phyloP scores from a whole-genome alignment of 2,888 invertebrate genomes.

The Galerucella calmariensis region DNA sequence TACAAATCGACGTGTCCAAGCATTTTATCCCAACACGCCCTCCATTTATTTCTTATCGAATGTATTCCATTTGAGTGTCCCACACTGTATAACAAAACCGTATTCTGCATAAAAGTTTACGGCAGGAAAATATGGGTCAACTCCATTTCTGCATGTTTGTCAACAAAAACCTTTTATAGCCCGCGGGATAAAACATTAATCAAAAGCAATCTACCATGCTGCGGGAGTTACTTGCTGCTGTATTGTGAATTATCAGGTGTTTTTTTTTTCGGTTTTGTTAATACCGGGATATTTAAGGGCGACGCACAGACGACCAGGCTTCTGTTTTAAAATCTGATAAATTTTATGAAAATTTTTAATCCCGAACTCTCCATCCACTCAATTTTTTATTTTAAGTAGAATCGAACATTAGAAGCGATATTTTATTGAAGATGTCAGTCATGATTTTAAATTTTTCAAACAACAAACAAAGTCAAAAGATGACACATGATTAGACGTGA shows the following conservation, averaged over 20 bases:
- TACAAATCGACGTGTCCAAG: no score
- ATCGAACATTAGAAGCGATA: no score
- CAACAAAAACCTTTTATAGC: conserved; percentile 14
- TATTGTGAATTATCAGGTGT: conserved; percentile 6
- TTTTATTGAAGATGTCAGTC: no score
- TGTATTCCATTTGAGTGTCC: no score
- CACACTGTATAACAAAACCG: background rate
- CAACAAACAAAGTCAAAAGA: background rate
- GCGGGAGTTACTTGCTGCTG: conserved; percentile 8
- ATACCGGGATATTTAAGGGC: background rate
- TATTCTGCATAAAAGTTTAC: conserved; percentile 11
- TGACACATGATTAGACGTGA: background rate
- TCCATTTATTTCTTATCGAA: no score
- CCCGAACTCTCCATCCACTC: background rate
- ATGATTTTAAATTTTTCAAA: no score
- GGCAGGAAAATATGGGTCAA: conserved; percentile 14
- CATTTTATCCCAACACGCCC: no score
- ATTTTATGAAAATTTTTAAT: background rate
- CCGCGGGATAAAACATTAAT: conserved; percentile 13
- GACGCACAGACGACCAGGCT: background rate
- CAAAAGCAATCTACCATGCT: conserved; percentile 14
- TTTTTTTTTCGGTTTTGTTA: conserved; percentile 1
- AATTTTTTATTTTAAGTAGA: no score
- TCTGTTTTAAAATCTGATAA: background rate
- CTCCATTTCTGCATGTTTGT: conserved; percentile 15